A percentile compares a stretch with the other conserved stretches of the same genome.
These are phyloP conservation scores for Helarctos malayanus DNA, from an alignment of 2,797 vertebrate genomes.

Conservation along the genomic window DNA sequence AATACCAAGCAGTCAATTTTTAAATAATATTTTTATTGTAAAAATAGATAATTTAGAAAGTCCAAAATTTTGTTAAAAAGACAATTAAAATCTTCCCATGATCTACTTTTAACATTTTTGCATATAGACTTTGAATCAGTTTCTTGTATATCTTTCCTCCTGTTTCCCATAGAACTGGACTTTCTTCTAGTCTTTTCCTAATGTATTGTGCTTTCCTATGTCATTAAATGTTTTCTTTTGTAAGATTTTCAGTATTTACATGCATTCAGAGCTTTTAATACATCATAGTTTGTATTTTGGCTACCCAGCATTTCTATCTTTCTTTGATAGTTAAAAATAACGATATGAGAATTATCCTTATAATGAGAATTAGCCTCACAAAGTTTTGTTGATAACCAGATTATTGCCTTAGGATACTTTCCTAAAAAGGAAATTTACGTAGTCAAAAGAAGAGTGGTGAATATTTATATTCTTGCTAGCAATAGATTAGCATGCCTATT, in stretches of 20 bases:
- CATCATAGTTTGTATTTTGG: background rate
- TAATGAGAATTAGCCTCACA: background rate
- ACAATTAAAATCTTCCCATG: conserved; percentile 1
- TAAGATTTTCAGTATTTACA: background rate
- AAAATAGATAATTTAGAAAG: conserved; percentile 44
- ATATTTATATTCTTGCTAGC: background rate
- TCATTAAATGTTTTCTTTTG: background rate
- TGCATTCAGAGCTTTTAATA: background rate
- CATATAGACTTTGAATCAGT: background rate
- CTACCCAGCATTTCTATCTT: background rate
- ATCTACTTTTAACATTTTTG: conserved; percentile 31
- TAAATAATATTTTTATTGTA: conserved; percentile 44
- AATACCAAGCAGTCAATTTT: conserved; percentile 14
- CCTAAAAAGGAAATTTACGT: conserved; percentile 34
- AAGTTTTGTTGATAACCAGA: conserved; percentile 4
- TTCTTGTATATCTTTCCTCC: background rate
- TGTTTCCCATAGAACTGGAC: background rate
- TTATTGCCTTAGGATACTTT: background rate
- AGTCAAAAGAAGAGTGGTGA: background rate
- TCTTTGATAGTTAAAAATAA: conserved; percentile 2
- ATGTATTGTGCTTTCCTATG: conserved; percentile 8
- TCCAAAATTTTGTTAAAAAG: background rate
- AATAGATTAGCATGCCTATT: background rate
- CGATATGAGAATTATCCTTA: background rate
- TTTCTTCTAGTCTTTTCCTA: background rate